These are phyloP conservation scores for Thalassophryne amazonica DNA, from an alignment of 2,797 vertebrate genomes.

Conservation along the genomic window DNA sequence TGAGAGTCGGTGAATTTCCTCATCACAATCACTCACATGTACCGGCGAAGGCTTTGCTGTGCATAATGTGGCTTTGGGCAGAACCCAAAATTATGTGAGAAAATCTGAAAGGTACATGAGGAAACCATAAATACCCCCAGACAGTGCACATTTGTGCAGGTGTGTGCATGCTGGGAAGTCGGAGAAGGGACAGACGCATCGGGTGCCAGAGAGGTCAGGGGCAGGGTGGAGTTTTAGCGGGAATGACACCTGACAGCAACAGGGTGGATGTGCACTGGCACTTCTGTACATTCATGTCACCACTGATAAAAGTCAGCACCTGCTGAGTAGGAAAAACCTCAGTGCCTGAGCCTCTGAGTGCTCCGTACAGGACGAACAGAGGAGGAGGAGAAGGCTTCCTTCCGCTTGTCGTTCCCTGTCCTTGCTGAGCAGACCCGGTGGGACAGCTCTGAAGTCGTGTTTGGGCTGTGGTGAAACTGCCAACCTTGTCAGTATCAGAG, in stretches of 20 bases:
- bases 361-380: constrained; percentile 50
- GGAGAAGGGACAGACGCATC: constrained; percentile 39
- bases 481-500: constrained; percentile 56
- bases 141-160: constrained; percentile 30
- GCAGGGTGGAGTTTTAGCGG: constrained; percentile 73
- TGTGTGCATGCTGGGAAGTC: constrained; percentile 45
- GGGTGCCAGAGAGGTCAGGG: constrained; percentile 71
- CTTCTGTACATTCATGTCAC: constrained; percentile 76
- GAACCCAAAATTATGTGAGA: neutral
- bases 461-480: constrained; percentile 51
- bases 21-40: constrained; percentile 3
- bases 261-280: constrained; percentile 71
- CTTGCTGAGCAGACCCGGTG: constrained; percentile 58
- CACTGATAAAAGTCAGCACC: constrained; percentile 69
- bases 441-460: constrained; percentile 59
- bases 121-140: constrained; percentile 2
- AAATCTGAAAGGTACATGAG: neutral
- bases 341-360: constrained; percentile 44
- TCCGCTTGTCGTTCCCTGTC: constrained; percentile 64
- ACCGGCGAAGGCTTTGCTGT: neutral
- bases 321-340: constrained; percentile 55
- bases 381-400: constrained; percentile 63
- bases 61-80: constrained; percentile 4
- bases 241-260: constrained; percentile 74
- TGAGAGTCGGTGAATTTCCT: constrained; percentile 43